Base-by-base conservation (phyloP, 2,113 vertebrate species). In the Mugil cephalus region DNA sequence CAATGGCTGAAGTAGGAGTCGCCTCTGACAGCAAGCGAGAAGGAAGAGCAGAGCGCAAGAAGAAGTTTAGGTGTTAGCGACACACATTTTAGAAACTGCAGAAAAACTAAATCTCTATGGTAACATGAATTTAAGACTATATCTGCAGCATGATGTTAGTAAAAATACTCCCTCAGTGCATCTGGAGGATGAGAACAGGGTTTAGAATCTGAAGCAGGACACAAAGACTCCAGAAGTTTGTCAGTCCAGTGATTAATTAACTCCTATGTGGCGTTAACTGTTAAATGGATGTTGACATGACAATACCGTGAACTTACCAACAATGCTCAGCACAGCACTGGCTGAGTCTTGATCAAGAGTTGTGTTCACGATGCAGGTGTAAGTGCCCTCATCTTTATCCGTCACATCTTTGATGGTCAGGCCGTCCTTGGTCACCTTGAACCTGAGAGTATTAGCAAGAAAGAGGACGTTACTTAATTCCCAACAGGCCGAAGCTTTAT, bases 341-440 rank as follows among this genome's bases (percentile, higher is more conserved):
- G 97, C 96, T 2, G 96, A 97, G 89, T 96, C 97, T 7, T 81
- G 94, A 93, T 99, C 98, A 91, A 99, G 91, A 8, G 94, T 95
- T 18, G 97, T 99, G 90, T 97, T 99, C 92, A 94, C 95, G 68
- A 96, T 75, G 86, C 98, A 99, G 9, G 95, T 97, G 86, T 99
- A 99, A 56, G 92, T 95, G 53, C 96, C 98, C 63, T 95, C 93
- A 56, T 99, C 98, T 1, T 88, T 84, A 17, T 97, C 95, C 3
- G 74, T 94, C 69, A 97, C 94, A 10, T 97, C 94, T 62, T 80
- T 86, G 68, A 99, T 95, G 81, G 91, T 95, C 93, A 99, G 90
- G 73, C 92, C 95, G 61, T 97, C 96, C 14, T 91, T 86, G 80
- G 90, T 94, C 71, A 96, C 62, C 79, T 91, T 92, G 89, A 96